phyloP scores from a whole-genome alignment of 2,113 vertebrate species.

The human region DNA sequence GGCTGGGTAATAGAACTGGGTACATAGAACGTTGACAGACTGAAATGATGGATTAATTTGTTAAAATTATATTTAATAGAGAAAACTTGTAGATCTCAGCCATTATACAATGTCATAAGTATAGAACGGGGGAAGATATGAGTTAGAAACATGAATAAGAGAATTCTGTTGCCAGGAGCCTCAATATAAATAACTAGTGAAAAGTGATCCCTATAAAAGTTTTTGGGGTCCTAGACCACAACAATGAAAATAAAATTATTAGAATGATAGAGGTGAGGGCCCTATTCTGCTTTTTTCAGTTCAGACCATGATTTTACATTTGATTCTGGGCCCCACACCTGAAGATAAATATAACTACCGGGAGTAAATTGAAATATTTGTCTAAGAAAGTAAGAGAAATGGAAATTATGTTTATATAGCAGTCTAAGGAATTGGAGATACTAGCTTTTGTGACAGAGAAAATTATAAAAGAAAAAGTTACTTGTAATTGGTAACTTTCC shows the following conservation, averaged over 20 bases:
- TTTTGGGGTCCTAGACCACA: background rate
- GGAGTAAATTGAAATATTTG: background rate
- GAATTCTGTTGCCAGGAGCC: background rate
- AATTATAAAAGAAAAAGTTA: background rate
- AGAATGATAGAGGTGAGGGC: background rate
- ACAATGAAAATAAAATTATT: background rate
- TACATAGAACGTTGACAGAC: background rate
- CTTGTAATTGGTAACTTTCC: background rate
- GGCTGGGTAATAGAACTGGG: background rate
- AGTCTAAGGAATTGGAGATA: background rate
- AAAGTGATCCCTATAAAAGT: background rate
- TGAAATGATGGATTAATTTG: background rate
- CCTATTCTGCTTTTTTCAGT: background rate
- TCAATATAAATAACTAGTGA: constrained; percentile 5
- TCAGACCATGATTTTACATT: background rate
- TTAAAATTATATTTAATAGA: background rate
- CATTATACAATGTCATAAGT: background rate
- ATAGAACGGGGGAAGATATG: background rate
- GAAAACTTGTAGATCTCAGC: background rate
- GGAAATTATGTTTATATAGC: background rate
- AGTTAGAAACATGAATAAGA: background rate
- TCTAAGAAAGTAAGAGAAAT: background rate
- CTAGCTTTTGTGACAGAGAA: background rate
- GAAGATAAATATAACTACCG: background rate
- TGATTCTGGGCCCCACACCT: background rate